Conservation (phyloP, 2,113 vertebrate species). For the Rhombomys opimus region DNA sequence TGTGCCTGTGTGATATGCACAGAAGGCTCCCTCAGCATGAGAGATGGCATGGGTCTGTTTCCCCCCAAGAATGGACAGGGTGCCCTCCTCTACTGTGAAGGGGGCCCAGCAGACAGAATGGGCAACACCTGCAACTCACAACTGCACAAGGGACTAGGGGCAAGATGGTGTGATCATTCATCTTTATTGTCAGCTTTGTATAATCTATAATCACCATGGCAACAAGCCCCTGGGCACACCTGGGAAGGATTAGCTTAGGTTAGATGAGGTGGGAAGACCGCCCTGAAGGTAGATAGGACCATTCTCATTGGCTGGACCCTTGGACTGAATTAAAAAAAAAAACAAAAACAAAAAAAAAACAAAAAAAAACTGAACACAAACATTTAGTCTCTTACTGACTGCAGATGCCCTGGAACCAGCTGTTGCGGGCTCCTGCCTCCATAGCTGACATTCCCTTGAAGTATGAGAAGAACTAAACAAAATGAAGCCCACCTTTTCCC, state of each 20-base stretch:
- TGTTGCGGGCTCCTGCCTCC: no score
- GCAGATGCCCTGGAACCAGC: neutral
- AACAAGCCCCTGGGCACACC: neutral
- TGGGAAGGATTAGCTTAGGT: neutral
- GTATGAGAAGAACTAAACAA: neutral
- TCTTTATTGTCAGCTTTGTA: neutral
- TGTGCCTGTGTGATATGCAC: neutral
- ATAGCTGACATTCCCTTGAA: neutral
- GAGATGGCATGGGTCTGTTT: fast-evolving
- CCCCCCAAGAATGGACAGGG: neutral
- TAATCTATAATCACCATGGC: neutral
- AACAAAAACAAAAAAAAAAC: neutral
- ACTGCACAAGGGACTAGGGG: fast-evolving
- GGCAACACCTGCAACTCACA: neutral
- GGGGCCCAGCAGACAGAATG: no score
- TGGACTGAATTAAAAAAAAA: neutral
- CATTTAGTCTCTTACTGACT: neutral
- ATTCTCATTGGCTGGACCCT: neutral
- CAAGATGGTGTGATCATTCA: no score
- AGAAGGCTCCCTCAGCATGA: neutral
- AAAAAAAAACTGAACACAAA: neutral
- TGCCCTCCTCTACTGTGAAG: neutral
- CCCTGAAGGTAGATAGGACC: neutral
- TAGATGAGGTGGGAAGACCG: neutral
- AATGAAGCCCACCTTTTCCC: neutral